These are phyloP conservation scores for Macrobrachium rosenbergii DNA, from an alignment of 1,140 invertebrate genomes.

Conservation along the genomic window DNA sequence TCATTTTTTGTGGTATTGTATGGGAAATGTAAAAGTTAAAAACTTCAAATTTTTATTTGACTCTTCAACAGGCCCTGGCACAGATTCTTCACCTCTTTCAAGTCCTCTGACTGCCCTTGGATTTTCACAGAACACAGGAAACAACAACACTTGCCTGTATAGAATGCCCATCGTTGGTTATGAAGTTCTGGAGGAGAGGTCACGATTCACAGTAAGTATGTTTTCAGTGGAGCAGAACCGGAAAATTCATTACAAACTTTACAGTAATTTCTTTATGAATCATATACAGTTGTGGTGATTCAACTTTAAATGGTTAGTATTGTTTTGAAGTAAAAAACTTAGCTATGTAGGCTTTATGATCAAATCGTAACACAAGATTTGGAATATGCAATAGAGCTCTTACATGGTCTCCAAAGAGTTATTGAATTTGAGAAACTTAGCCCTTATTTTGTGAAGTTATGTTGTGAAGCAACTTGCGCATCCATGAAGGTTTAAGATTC, in stretches of 20 bases:
- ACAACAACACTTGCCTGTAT: conserved; percentile 39
- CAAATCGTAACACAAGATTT: no score
- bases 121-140: neutral
- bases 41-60: neutral
- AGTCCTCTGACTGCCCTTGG: conserved; percentile 25
- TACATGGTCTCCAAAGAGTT: no score
- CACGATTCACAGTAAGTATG: conserved; percentile 32
- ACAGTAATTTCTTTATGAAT: neutral
- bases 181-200: conserved; percentile 53
- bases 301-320: no score
- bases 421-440: no score
- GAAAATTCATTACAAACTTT: neutral
- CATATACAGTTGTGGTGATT: no score
- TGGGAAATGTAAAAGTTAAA: neutral
- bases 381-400: no score
- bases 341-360: no score
- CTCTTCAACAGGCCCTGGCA: conserved; percentile 33
- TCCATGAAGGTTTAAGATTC: no score
- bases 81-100: conserved; percentile 42
- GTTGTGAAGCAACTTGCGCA: no score
- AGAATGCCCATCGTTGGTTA: conserved; percentile 59
- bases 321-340: no score
- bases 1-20: no score
- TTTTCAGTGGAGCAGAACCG: neutral
- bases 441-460: no score